A percentile compares a stretch with the other conserved stretches of the same genome.
Evolutionary conservation across 1,140 invertebrate genomes (phyloP).

Genomic region (Bombus impatiens): DNA sequence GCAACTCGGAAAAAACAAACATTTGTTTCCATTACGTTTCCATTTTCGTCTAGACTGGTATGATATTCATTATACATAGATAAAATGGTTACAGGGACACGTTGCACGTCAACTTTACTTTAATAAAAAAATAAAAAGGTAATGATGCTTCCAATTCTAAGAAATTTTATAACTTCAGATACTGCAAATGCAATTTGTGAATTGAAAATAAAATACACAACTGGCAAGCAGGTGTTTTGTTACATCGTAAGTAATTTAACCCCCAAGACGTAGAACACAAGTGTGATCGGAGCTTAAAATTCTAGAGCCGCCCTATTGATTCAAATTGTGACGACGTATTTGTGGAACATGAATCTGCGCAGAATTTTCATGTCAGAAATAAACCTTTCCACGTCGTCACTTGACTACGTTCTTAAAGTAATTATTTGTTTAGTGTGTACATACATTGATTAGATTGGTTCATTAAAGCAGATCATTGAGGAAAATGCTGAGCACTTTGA

Average conservation of each 20-base stretch:
- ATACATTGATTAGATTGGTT: neutral
- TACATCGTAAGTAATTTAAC: neutral
- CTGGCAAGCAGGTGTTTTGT: neutral
- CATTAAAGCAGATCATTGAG: neutral
- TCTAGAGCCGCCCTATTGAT: slow-evolving; percentile 58
- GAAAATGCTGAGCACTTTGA: neutral
- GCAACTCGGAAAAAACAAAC: neutral
- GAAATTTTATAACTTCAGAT: neutral
- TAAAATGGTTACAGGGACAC: neutral
- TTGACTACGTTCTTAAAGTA: neutral
- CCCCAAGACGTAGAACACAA: neutral
- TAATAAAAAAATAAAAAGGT: too few species aligned
- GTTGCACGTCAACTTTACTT: neutral
- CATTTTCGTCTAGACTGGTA: neutral
- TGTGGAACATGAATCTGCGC: slow-evolving; percentile 34
- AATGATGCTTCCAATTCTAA: neutral
- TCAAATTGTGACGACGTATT: slow-evolving; percentile 27
- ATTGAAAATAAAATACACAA: too few species aligned
- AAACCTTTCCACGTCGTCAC: slow-evolving; percentile 5
- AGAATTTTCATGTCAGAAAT: slow-evolving; percentile 17
- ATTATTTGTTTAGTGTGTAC: neutral
- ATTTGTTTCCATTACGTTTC: neutral
- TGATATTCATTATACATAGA: neutral
- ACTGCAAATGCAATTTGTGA: neutral
- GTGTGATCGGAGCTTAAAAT: slow-evolving; percentile 13